Evolutionary conservation across 2,113 vertebrate species (phyloP), one percentile per base, ranked within the genome.

Genomic region (Notothenia rossii): DNA sequence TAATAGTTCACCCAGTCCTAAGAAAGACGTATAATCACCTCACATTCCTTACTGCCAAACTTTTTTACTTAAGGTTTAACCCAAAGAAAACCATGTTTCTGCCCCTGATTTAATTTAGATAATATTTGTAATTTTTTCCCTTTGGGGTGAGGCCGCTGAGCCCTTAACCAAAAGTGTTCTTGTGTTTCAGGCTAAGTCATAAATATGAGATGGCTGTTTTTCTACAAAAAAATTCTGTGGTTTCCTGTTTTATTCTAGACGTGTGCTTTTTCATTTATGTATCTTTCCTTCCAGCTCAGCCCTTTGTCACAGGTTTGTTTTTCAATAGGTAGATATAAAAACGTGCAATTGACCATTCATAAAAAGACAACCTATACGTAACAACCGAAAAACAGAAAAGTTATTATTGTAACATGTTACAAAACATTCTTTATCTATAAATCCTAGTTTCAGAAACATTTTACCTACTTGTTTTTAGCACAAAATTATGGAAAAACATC

Each of bases 221-320:
- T 72, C 72, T 51, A 55, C 73, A 29, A 65, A 65, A 63, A 49
- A 64, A 53, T 18, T 14, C 14, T 13, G 29, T 36, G 18, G 20
- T 43, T 70, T 66, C 18, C 69, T 63, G 51, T 36, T 61, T 17
- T 84, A 45, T 66, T 72, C 0, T 56, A 46, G 51, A 22, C 17
- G 25, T 72, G 10, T 58, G 36, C 45, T 75, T 79, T 60, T 56
- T 36, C 6, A 33, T 20, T 45, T 53, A 8, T 72, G 25, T 25
- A 45, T 49, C 18, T 74, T 48, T 40, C 36, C 33, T 46, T 67
- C 22, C 11, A 17, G 8, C 40, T 73, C 56, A 20, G 67, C 67
- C 25, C 17, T 75, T 43, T 66, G 5, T 22, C 54, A 46, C 48
- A 13, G 7, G 8, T 63, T 20, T 7, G 7, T 8, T 40, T 40